Evolutionary conservation across 1,140 invertebrate genomes (phyloP), one percentile per base, ranked within the genome.

Genomic region (Nebria ingens): DNA sequence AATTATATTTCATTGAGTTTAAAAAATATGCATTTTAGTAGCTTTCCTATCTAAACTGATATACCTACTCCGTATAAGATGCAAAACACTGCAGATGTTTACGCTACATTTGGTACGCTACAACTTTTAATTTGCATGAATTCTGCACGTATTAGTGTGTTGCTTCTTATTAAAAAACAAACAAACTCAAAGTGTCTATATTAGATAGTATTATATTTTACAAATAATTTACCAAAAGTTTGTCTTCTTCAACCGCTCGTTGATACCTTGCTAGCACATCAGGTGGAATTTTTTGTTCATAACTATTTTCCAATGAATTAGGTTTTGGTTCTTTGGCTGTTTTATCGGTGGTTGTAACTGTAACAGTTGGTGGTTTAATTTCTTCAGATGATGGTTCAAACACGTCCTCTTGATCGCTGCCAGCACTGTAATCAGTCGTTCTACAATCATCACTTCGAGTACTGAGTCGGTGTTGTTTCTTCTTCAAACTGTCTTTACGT

Each of bases 401-500:
- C 11, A 78, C 67, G 1, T 76, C 76, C 38, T 77, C 64, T 53
- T 76, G 71, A 45, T 76, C 71, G 19, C 68, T 66, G 61, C 70
- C 67, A 40, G 72, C 71, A n/a, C 49, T 4, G 52, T 34, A 19
- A 21, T 53, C 15, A 62, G 25, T 69, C 66, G 3, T 60, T 52
- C 64, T 62, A 9, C 64, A 64, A 52, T 69, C 68, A 42, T 69
- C 68, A 54, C 68, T 69, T n/a, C 63, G 63, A 17, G 60, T 60
- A 22, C 66, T 68, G 4, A 69, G 55, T 9, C 70, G 58, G 53
- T 71, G 65, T 19, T 61, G 57, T 62, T 76, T 77, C 63, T 77
- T 80, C 67, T 80, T 82, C 9, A 83, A 73, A 19, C 82, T 86
- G 51, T 84, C 83, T 53, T 78, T 73, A 38, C 81, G 71, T 0